A percentile compares a stretch with the other conserved stretches of the same genome.
Conservation (phyloP, 2,888 invertebrate genomes). For the Clivina fossor region DNA sequence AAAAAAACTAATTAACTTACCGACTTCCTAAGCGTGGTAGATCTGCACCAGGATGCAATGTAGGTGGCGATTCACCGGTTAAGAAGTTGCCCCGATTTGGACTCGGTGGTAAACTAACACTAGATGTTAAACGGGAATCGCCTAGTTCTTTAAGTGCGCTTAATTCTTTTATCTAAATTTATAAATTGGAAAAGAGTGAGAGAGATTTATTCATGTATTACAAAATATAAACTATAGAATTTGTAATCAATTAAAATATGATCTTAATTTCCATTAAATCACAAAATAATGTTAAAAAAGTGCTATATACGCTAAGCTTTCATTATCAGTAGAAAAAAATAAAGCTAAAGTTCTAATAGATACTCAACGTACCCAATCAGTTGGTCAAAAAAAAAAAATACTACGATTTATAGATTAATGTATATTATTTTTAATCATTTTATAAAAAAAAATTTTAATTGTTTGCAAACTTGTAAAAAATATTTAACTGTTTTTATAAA, state of each 20-base stretch:
- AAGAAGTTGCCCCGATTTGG: conserved; percentile 59
- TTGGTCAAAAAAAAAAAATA: conserved; percentile 22
- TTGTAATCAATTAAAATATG: not conserved
- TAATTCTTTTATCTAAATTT: conserved; percentile 51
- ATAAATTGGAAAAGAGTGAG: not conserved
- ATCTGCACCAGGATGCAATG: conserved; percentile 53
- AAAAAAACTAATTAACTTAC: conserved; percentile 34
- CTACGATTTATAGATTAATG: too few species aligned
- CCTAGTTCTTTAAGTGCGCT: conserved; percentile 51
- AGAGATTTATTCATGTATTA: not conserved
- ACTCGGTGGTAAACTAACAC: conserved; percentile 61
- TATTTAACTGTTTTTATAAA: too few species aligned
- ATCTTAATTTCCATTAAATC: not conserved
- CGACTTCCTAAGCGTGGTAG: conserved; percentile 47
- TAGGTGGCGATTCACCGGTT: conserved; percentile 59
- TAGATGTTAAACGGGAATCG: conserved; percentile 53
- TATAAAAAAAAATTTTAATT: too few species aligned
- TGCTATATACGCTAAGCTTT: not conserved
- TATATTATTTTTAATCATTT: too few species aligned
- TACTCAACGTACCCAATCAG: not conserved
- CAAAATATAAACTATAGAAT: conserved; percentile 3
- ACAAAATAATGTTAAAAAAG: conserved; percentile 11
- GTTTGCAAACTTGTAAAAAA: too few species aligned
- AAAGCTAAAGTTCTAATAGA: too few species aligned
- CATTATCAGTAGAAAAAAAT: not conserved